Conservation (phyloP, 2,888 invertebrate genomes). For the Eupithecia pulchellata region DNA sequence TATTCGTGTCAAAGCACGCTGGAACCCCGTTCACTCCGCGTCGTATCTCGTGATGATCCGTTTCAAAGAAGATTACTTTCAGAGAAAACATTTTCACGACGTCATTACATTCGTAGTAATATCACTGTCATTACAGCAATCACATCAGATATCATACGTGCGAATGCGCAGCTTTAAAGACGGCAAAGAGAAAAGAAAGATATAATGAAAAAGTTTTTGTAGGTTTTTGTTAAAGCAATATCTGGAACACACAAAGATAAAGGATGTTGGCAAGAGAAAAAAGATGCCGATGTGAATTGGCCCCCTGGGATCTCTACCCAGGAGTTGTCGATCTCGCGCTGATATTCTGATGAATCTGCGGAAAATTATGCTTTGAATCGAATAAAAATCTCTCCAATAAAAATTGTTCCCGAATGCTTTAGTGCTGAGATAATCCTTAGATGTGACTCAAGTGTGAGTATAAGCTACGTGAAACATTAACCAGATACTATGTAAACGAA, state of each 20-base stretch:
- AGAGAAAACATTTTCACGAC: conserved; percentile 18
- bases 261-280: neutral
- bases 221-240: neutral
- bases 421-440: too few species aligned
- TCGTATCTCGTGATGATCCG: conserved; percentile 10
- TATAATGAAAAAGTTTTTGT: neutral
- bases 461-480: neutral
- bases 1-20: conserved; percentile 8
- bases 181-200: neutral
- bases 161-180: neutral
- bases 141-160: conserved; percentile 19
- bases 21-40: conserved; percentile 4
- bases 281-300: neutral
- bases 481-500: neutral
- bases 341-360: neutral
- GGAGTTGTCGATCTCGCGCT: neutral
- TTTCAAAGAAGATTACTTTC: conserved; percentile 16
- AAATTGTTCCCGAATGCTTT: too few species aligned
- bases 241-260: neutral
- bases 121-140: conserved; percentile 22
- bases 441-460: too few species aligned
- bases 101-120: conserved; percentile 22
- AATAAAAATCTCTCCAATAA: neutral
- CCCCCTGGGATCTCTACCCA: neutral
- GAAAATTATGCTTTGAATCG: neutral